Percentiles rank a stretch among this genome's conserved stretches.
These are phyloP conservation scores for Gadopsis bispinosus DNA, from an alignment of 2,797 vertebrate genomes.

Conservation along the genomic window DNA sequence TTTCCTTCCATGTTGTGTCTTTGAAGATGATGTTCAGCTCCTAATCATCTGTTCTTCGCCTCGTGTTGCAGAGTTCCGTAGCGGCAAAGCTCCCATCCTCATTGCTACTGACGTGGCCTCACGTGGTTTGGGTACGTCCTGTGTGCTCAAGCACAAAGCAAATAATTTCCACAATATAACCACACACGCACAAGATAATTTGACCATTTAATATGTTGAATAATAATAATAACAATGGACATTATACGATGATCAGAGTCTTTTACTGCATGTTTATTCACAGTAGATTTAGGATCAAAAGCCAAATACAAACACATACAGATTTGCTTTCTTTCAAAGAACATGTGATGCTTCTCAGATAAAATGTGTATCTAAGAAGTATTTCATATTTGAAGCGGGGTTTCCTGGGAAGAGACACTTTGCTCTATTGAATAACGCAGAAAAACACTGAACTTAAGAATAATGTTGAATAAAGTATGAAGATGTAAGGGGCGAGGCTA, in stretches of 20 bases:
- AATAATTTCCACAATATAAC: slow-evolving; percentile 4
- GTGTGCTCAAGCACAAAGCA: slow-evolving; percentile 75
- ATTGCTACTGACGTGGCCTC: slow-evolving; percentile 98
- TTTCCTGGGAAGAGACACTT: slow-evolving; percentile 19
- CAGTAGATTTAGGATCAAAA: slow-evolving; percentile 23
- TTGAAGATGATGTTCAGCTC: neutral
- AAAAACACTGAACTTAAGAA: slow-evolving; percentile 21
- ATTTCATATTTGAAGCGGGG: slow-evolving; percentile 16
- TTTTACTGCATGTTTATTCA: slow-evolving; percentile 41
- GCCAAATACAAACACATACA: slow-evolving; percentile 17
- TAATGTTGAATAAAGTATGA: slow-evolving; percentile 65
- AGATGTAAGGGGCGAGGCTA: slow-evolving; percentile 58
- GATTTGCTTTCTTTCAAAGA: slow-evolving; percentile 15
- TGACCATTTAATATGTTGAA: slow-evolving; percentile 13
- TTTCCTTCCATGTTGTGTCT: neutral
- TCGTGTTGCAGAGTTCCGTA: slow-evolving; percentile 91
- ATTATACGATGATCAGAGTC: neutral
- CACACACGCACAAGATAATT: slow-evolving; percentile 11
- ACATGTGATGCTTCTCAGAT: slow-evolving; percentile 40
- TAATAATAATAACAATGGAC: neutral
- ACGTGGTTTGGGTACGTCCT: slow-evolving; percentile 96
- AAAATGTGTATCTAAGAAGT: slow-evolving; percentile 39
- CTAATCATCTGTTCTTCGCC: neutral
- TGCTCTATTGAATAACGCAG: slow-evolving; percentile 22
- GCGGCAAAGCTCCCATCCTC: slow-evolving; percentile 97